Evolutionary conservation across 1,140 invertebrate species (phyloP).

Genomic region (Lucilia cuprina): DNA sequence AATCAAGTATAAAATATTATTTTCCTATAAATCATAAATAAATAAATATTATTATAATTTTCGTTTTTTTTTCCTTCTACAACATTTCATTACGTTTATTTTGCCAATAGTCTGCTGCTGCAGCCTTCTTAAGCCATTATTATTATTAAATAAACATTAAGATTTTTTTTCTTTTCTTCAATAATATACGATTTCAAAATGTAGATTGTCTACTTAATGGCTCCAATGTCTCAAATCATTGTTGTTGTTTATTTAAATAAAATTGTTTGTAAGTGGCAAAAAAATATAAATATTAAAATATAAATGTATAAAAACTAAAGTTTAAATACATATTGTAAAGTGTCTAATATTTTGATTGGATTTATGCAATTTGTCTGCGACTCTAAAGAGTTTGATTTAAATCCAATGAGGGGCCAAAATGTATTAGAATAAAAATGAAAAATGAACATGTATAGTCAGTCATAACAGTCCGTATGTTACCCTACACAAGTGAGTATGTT

Average conservation of each 20-base stretch:
- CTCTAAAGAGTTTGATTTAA: not conserved
- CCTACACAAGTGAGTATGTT: no score
- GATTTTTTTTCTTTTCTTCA: not conserved
- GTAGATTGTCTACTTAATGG: slow-evolving; percentile 32
- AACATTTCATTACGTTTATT: not conserved
- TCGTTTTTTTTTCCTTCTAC: not conserved
- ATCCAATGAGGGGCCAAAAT: no score
- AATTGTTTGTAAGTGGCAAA: not conserved
- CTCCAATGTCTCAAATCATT: not conserved
- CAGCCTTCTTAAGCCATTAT: slow-evolving; percentile 3
- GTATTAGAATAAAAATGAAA: no score
- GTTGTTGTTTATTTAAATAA: slow-evolving; percentile 22
- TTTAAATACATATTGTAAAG: not conserved
- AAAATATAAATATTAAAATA: not conserved
- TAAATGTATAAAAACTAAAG: not conserved
- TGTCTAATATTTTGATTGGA: slow-evolving; percentile 22
- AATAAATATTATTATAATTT: slow-evolving; percentile 16
- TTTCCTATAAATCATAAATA: slow-evolving; percentile 3
- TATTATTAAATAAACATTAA: slow-evolving; percentile 20
- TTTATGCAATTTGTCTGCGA: slow-evolving; percentile 25
- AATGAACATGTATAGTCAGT: no score
- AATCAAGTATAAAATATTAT: not conserved
- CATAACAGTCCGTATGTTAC: no score
- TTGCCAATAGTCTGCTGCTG: not conserved
- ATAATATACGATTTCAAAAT: not conserved